These are phyloP conservation scores for Hecatera dysodea DNA, from an alignment of 2,888 invertebrate species.

Conservation along the genomic window DNA sequence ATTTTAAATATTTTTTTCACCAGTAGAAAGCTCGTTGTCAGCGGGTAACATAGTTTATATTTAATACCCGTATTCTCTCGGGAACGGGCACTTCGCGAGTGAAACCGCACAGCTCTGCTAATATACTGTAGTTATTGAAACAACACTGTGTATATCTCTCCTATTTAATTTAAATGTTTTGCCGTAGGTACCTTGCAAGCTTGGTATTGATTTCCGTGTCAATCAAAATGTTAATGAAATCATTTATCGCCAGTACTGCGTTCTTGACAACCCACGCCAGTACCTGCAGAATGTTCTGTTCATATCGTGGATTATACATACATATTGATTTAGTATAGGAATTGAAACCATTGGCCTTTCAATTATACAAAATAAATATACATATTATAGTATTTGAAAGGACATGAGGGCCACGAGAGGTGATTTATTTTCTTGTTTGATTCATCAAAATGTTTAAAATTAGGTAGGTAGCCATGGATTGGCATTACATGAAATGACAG, in stretches of 20 bases:
- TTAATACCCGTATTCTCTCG: too few species aligned
- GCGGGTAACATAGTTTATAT: too few species aligned
- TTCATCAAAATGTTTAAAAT: too few species aligned
- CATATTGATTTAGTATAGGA: constrained; percentile 14
- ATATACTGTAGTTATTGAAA: background rate
- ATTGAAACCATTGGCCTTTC: background rate
- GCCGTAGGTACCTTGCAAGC: background rate
- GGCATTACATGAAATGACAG: too few species aligned
- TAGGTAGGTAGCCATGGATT: too few species aligned
- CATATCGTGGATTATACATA: background rate
- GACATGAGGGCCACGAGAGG: too few species aligned
- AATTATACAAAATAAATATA: background rate
- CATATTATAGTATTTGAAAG: too few species aligned
- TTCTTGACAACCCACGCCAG: background rate
- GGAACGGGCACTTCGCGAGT: too few species aligned
- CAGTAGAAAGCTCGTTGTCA: too few species aligned
- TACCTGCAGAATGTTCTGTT: constrained; percentile 8
- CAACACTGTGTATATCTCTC: background rate
- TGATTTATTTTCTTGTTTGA: too few species aligned
- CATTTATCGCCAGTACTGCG: background rate
- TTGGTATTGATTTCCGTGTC: constrained; percentile 22
- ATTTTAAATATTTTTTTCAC: too few species aligned
- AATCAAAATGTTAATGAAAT: constrained; percentile 42
- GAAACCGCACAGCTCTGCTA: too few species aligned
- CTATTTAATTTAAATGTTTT: constrained; percentile 8